These are phyloP conservation scores for Pipistrellus kuhlii DNA, from an alignment of 2,797 vertebrate species.

Conservation along the genomic window DNA sequence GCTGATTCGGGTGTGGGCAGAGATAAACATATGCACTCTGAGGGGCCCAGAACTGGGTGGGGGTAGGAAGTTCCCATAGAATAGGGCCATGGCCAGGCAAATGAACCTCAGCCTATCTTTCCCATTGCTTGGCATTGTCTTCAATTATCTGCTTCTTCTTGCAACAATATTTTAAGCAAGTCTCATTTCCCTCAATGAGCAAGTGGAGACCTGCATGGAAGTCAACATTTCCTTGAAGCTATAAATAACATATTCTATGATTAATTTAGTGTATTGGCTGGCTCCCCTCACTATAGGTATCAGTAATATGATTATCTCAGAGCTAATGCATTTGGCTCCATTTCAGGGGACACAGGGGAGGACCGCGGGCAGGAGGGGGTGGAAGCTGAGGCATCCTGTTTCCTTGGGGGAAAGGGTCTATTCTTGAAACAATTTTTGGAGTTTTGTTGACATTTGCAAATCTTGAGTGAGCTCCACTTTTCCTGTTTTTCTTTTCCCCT, in stretches of 20 bases:
- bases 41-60: not conserved
- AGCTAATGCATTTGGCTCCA: not conserved
- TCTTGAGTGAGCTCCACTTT: slow-evolving; percentile 69
- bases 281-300: not conserved
- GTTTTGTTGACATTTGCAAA: slow-evolving; percentile 58
- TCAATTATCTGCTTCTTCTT: slow-evolving; percentile 8
- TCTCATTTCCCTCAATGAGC: slow-evolving; percentile 34
- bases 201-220: not conserved
- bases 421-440: slow-evolving; percentile 1
- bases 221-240: not conserved
- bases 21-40: not conserved
- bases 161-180: not conserved
- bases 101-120: not conserved
- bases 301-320: not conserved
- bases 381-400: not conserved
- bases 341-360: not conserved
- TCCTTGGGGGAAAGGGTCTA: not conserved
- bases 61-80: not conserved
- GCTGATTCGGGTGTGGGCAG: not conserved
- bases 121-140: not conserved
- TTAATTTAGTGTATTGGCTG: not conserved
- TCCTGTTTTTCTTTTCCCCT: not conserved
- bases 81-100: not conserved
- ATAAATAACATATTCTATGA: not conserved
- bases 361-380: not conserved